A percentile compares a stretch with the other conserved stretches of the same genome.
phyloP scores from a whole-genome alignment of 2,113 vertebrate genomes.

The Notothenia rossii region DNA sequence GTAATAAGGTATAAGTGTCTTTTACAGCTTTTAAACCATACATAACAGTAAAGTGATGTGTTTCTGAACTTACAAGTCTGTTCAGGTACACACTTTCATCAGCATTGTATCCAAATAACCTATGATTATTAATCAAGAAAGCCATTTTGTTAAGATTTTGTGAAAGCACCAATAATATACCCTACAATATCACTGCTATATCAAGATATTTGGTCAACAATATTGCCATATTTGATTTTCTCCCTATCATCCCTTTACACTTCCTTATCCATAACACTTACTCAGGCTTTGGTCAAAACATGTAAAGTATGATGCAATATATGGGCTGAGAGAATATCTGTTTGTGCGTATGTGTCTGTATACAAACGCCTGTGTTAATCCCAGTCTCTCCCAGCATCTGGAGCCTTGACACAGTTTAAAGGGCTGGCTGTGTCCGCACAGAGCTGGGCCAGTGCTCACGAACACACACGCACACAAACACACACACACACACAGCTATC shows the following conservation, averaged over 20 bases:
- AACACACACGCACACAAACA: constrained; percentile 57
- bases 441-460: constrained; percentile 73
- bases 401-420: constrained; percentile 84
- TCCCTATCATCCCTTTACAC: no score
- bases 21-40: not conserved
- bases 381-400: constrained; percentile 84
- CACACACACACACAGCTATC: constrained; percentile 74
- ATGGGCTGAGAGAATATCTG: constrained; percentile 53
- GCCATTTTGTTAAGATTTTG: no score
- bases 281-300: constrained; percentile 37
- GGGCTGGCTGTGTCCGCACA: constrained; percentile 79
- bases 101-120: no score
- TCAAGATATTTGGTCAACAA: no score
- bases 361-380: constrained; percentile 78
- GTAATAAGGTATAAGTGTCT: not conserved
- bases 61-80: no score
- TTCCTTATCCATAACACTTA: not conserved
- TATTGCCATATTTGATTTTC: no score
- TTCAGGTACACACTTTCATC: no score
- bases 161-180: no score
- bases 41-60: no score
- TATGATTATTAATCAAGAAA: no score
- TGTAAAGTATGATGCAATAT: constrained; percentile 52
- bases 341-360: constrained; percentile 70
- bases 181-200: no score